phyloP scores from a whole-genome alignment of 2,888 invertebrate genomes.

The Amphimallon solstitiale region DNA sequence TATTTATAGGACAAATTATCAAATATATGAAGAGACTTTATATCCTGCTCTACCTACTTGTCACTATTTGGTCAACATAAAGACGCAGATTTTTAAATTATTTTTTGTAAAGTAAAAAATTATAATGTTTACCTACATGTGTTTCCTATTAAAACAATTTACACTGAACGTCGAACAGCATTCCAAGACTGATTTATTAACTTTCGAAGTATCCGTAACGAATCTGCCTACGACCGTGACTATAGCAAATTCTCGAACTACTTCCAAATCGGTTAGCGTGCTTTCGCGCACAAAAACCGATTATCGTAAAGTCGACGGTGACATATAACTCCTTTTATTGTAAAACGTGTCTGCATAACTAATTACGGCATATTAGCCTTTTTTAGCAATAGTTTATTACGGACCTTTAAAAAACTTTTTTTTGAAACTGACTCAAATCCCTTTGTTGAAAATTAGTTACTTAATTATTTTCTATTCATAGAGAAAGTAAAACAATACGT shows the following conservation, averaged over 20 bases:
- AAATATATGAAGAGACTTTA: too few relatives aligned
- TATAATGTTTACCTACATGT: slow-evolving; percentile 7
- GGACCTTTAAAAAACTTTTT: too few relatives aligned
- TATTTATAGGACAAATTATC: too few relatives aligned
- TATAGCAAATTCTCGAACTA: slow-evolving; percentile 45
- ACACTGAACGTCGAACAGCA: slow-evolving; percentile 15
- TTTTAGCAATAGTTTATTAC: not conserved
- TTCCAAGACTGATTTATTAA: slow-evolving; percentile 37
- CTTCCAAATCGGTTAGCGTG: slow-evolving; percentile 44
- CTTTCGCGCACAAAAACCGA: slow-evolving; percentile 45
- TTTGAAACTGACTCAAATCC: too few relatives aligned
- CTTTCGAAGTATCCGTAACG: slow-evolving; percentile 40
- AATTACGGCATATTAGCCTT: slow-evolving; percentile 32
- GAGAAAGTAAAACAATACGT: too few relatives aligned
- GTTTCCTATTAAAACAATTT: slow-evolving; percentile 32
- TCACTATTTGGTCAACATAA: too few relatives aligned
- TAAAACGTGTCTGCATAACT: slow-evolving; percentile 30
- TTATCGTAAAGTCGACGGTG: slow-evolving; percentile 43
- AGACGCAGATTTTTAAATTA: too few relatives aligned
- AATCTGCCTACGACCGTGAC: slow-evolving; percentile 48
- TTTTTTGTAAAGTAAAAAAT: too few relatives aligned
- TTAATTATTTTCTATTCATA: too few relatives aligned
- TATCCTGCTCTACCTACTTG: too few relatives aligned
- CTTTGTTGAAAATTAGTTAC: too few relatives aligned
- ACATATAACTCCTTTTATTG: slow-evolving; percentile 32